Evolutionary conservation across 2,888 invertebrate species (phyloP), one percentile per base, ranked within the genome.

Genomic region (Oligia strigilis): DNA sequence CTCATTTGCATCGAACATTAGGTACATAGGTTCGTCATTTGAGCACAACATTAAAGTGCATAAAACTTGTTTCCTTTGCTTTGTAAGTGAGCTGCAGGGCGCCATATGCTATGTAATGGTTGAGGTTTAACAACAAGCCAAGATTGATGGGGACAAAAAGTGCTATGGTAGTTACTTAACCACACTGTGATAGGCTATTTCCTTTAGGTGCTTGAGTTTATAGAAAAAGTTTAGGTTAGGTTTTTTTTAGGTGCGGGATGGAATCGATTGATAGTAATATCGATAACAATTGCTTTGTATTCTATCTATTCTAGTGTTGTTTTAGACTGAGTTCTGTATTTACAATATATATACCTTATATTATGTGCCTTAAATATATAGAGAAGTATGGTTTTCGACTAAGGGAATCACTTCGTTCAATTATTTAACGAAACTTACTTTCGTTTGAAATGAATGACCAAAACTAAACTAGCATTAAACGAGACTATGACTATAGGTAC

Each of bases 121-220:
- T 69, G 23, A 17, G 17, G 60, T n/a, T 67, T 73, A 46, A 52
- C 66, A 19, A 67, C 17, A 13, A 43, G n/a, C 14, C 9, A 40
- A 81, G 40, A 80, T 81, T 80, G 55, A 81, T 81, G 75, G 23
- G 14, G 46, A 40, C 55, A 70, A 75, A 80, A 80, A 69, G 9
- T 40, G 0, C 36, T 19, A 43, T 36, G 11, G 43, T 55, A 1
- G 40, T 72, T 66, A 60, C 80, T 23, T 14, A 60, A 29, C 23
- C 19, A n/a, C 73, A 60, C 52, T 55, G 17, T 62, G 60, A 80
- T 55, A 67, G 67, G n/a, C 23, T 23, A 29, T 55, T 75, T 80
- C 36, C 67, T 23, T n/a, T 55, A 5, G 4, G 17, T 36, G 19
- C 2, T 58, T 11, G 1, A 58, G 55, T 36, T 70, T 40, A 9